Evolutionary conservation across 2,113 vertebrate genomes (phyloP), one percentile per base, ranked within the genome.

Genomic region (Solenodon paradoxus): DNA sequence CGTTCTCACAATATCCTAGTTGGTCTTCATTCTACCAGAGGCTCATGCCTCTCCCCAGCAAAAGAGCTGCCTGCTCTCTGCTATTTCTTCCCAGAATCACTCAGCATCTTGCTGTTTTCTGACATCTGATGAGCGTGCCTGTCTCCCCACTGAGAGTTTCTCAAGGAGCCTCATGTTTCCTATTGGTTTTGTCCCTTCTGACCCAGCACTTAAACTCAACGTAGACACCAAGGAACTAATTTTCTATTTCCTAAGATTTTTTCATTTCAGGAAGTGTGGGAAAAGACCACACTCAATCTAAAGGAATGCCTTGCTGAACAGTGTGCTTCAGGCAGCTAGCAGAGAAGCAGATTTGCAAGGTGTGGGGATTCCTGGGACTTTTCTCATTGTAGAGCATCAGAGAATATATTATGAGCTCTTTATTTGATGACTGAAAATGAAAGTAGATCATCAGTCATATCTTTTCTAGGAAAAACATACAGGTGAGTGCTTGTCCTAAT

Each of bases 101-200:
- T 32, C 8, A 3, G 3, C 10, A 3, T 7, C 17, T 16, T 11
- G 32, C 5, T 8, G 38, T 10, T 22, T 32, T 28, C 53, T 32
- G 6, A 15, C 17, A 40, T 6, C 4, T 30, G 22, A 3, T 24
- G 32, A 11, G 3, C 0, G 0, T 38, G 2, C 55, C 51, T 12
- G 35, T 77, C 35, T 68, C 66, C 35, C 22, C n/a, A 2, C 45
- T 3, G n/a, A n/a, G n/a, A 17, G 2, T 17, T 61, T 61, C 32
- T 51, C 63, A 28, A 63, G 26, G 49, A 28, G 5, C 24, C 13
- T 4, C 13, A 35, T 3, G 12, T 9, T 42, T 61, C 61, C 9
- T 16, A 4, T 38, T 68, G 24, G 32, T 32, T 49, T 71, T 32
- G 17, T 45, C 2, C n/a, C 49, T 30, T n/a, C 10, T n/a, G 28